These are phyloP conservation scores for Microctonus aethiopoides DNA, from an alignment of 2,888 invertebrate species.

Conservation along the genomic window DNA sequence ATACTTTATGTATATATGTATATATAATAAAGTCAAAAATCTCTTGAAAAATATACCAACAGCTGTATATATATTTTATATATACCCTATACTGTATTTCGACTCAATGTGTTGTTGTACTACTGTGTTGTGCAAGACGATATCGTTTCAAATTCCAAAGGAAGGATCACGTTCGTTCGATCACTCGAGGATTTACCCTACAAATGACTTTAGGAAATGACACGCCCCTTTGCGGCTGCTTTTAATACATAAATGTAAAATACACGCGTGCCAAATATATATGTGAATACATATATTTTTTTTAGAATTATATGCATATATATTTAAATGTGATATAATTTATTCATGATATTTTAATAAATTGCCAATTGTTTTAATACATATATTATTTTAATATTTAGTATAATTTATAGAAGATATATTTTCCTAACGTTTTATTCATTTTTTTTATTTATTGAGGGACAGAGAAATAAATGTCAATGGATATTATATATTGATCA, in stretches of 20 bases:
- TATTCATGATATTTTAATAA: too few species aligned
- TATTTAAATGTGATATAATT: too few species aligned
- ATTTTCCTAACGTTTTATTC: too few species aligned
- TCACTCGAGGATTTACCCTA: constrained; percentile 47
- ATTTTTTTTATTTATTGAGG: too few species aligned
- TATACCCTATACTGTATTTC: background rate
- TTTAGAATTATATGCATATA: background rate
- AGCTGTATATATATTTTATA: background rate
- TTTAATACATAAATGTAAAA: constrained; percentile 9
- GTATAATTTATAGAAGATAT: too few species aligned
- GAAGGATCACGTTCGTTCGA: constrained; percentile 61
- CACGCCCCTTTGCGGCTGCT: constrained; percentile 63
- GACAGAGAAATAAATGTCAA: too few species aligned
- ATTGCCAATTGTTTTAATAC: too few species aligned
- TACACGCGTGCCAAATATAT: background rate
- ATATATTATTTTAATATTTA: too few species aligned
- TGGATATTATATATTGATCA: too few species aligned
- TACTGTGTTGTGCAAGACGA: background rate
- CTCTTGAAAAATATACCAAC: background rate
- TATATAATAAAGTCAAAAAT: background rate
- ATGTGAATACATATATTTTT: too few species aligned
- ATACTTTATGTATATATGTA: background rate
- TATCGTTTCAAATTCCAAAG: constrained; percentile 32
- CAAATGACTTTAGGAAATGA: constrained; percentile 64
- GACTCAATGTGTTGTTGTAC: constrained; percentile 4